Conservation (phyloP, 2,888 invertebrate genomes). For the Stenodera caucasica region DNA sequence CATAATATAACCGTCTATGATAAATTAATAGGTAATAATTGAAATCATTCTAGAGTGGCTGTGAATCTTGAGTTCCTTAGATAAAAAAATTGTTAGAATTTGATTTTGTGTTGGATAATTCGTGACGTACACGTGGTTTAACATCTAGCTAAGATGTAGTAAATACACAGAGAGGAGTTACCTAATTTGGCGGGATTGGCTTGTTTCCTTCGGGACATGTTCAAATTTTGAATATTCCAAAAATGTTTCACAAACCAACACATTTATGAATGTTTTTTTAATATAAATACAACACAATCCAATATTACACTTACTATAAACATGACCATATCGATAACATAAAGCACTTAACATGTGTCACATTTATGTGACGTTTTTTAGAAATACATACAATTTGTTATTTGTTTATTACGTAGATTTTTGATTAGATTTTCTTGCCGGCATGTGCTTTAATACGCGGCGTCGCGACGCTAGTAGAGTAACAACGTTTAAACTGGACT, state of each 20-base stretch:
- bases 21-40: too few species aligned
- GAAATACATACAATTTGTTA: conserved; percentile 7
- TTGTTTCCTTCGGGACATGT: conserved; percentile 47
- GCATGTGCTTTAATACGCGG: conserved; percentile 30
- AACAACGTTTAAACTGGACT: conserved; percentile 35
- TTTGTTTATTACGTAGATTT: conserved; percentile 11
- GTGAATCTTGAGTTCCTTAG: too few species aligned
- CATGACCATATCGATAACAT: conserved; percentile 20
- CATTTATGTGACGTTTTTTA: conserved; percentile 6
- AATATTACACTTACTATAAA: conserved; percentile 12
- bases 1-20: too few species aligned
- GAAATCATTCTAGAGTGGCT: too few species aligned
- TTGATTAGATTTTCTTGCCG: conserved; percentile 17
- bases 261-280: conserved; percentile 28
- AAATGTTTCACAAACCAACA: conserved; percentile 31
- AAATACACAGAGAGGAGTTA: conserved; percentile 17
- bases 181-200: conserved; percentile 48
- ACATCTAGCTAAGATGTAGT: not conserved
- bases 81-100: not conserved
- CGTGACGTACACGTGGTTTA: not conserved
- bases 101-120: too few species aligned
- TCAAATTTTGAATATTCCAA: conserved; percentile 29
- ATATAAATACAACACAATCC: conserved; percentile 15
- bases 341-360: not conserved
- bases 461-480: conserved; percentile 41